Base-by-base conservation (phyloP, 2,797 vertebrate genomes). In the Siniperca obscura region DNA sequence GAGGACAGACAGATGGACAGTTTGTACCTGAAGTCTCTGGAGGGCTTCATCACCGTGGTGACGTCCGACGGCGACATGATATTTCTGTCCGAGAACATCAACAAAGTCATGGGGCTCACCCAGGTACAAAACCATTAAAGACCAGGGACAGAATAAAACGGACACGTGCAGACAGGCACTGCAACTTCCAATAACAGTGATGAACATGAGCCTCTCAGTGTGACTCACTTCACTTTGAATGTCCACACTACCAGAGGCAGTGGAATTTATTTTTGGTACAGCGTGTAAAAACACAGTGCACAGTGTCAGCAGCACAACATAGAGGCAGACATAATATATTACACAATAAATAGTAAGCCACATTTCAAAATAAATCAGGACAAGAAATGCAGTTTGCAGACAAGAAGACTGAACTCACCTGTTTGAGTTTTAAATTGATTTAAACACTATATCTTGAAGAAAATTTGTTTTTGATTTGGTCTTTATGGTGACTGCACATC, bases 61-160 rank as follows among this genome's bases (percentile, higher is more conserved):
- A 99, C 98, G 52, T 97, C 98, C 48, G 98, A 99, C 42, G 98
- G 98, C 25, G 98, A 99, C 93, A 98, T 99, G 91, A 96, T 99
- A 93, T 99, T 98, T 91, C 92, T 99, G 90, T 99, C 98, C 0
- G 98, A 99, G 93, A 99, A 99, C 93, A 97, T 99, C 96, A 99
- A 95, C 96, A 99, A 98, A 88, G 98, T 97, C 87, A 96, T 99
- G 97, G 98, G 98, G 75, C 97, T 99, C 82, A 97, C 98, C 19
- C 98, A 99, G 97, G 98, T 99, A 94, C 86, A 27, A 14, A 12
- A 12, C 5, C 22, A 1, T 16, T 2, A 22, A 9, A 44, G 40
- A 10, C 40, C 5, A 10, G 5, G 36, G 38, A 27, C 0, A 55
- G 16, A 57, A 21, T 2, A 30, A 25, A 17, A 7, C 11, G 14